phyloP scores from a whole-genome alignment of 2,113 vertebrate genomes.

The Natator depressus region DNA sequence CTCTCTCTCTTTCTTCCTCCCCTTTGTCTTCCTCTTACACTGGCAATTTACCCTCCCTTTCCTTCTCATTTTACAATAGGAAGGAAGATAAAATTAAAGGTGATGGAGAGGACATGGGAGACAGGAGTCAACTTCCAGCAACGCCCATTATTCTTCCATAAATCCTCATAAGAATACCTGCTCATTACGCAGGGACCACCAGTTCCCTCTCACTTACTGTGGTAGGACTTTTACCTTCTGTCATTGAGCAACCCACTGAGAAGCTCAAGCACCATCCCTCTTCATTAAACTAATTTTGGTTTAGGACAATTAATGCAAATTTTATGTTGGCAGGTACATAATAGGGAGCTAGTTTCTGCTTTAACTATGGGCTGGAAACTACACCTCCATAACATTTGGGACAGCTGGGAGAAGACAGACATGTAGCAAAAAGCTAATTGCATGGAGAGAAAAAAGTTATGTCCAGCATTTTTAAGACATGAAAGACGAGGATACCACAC shows the following conservation, averaged over 20 bases:
- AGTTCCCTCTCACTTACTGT: background rate
- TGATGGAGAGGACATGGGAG: background rate
- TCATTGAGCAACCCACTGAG: no score
- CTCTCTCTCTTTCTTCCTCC: background rate
- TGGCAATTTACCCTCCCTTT: background rate
- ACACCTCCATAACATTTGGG: background rate
- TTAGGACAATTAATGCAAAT: background rate
- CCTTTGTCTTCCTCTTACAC: background rate
- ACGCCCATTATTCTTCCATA: background rate
- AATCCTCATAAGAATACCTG: background rate
- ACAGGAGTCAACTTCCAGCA: background rate
- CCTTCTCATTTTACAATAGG: background rate
- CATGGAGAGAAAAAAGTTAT: background rate
- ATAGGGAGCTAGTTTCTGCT: background rate
- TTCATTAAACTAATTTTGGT: background rate
- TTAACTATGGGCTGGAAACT: background rate
- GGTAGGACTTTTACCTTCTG: no score
- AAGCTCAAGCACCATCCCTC: background rate
- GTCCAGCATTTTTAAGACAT: background rate
- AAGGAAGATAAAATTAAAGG: background rate
- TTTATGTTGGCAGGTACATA: background rate
- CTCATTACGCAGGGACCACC: background rate
- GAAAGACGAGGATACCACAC: background rate
- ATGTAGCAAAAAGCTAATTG: background rate
- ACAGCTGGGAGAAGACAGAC: background rate